phyloP scores from a whole-genome alignment of 2,113 vertebrate genomes.

The Oryzias curvinotus region DNA sequence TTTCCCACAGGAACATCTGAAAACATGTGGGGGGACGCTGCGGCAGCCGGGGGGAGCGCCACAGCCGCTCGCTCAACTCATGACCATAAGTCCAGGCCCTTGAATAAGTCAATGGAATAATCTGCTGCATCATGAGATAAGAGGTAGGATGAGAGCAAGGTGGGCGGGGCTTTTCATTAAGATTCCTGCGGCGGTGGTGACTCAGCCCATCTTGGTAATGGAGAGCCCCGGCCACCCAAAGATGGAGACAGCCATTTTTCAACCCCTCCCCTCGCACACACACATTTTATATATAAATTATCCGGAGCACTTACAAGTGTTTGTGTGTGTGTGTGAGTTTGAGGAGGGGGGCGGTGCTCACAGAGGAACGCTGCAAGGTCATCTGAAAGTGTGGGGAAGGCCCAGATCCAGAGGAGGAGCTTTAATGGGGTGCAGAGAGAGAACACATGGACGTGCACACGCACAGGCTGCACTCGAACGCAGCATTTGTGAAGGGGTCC shows the following conservation, averaged over 20 bases:
- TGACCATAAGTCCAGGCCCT: constrained; percentile 62
- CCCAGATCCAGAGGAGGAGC: constrained; percentile 26
- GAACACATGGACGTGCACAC: constrained; percentile 1
- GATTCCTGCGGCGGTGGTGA: constrained; percentile 77
- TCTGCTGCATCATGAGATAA: constrained; percentile 69
- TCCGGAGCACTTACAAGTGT: constrained; percentile 65
- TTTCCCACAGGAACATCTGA: too few species aligned
- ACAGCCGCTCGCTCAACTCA: constrained; percentile 31
- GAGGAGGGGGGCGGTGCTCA: constrained; percentile 43
- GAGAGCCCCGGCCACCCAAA: constrained; percentile 80
- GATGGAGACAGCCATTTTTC: constrained; percentile 82
- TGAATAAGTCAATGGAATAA: constrained; percentile 70
- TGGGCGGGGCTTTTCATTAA: constrained; percentile 68
- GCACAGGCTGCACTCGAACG: too few species aligned
- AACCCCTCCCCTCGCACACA: constrained; percentile 50
- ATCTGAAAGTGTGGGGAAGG: constrained; percentile 68
- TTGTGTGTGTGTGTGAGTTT: neutral
- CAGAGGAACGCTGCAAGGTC: constrained; percentile 72
- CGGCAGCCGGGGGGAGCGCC: too few species aligned
- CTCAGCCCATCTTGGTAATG: constrained; percentile 84
- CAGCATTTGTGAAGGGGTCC: too few species aligned
- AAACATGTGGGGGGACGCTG: too few species aligned
- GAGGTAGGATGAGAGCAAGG: constrained; percentile 31
- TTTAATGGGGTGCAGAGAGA: constrained; percentile 56
- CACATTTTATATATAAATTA: constrained; percentile 83